A percentile compares a stretch with the other conserved stretches of the same genome.
Conservation (phyloP, 2,797 vertebrate genomes). For the Antrozous pallidus region DNA sequence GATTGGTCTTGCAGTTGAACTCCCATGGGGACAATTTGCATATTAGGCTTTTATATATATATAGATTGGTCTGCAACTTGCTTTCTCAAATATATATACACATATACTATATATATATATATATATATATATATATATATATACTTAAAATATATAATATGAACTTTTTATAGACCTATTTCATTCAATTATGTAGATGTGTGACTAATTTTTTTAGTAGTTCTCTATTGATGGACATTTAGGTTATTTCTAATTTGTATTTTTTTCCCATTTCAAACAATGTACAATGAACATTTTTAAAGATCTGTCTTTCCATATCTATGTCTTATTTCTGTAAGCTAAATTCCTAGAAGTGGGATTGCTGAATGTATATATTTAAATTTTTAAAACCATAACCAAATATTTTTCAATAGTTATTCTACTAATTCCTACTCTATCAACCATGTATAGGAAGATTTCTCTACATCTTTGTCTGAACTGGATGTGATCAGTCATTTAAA, state of each 20-base stretch:
- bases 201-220: slow-evolving; percentile 3
- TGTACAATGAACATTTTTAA: background rate
- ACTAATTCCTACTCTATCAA: background rate
- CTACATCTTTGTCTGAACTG: background rate
- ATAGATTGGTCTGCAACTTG: background rate
- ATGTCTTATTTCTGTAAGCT: background rate
- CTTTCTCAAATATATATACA: background rate
- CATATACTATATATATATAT: no score
- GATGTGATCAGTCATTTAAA: background rate
- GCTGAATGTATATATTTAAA: background rate
- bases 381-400: background rate
- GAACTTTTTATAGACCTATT: background rate
- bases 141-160: background rate
- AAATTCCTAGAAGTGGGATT: background rate
- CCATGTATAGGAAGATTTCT: background rate
- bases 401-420: slow-evolving; percentile 10
- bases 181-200: background rate
- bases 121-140: no score
- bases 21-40: no score
- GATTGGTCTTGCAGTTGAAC: no score
- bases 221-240: background rate
- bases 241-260: background rate
- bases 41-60: no score
- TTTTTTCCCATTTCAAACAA: background rate
- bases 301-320: background rate